These are phyloP conservation scores for Teleogryllus oceanicus DNA, from an alignment of 2,888 invertebrate genomes.

Conservation along the genomic window DNA sequence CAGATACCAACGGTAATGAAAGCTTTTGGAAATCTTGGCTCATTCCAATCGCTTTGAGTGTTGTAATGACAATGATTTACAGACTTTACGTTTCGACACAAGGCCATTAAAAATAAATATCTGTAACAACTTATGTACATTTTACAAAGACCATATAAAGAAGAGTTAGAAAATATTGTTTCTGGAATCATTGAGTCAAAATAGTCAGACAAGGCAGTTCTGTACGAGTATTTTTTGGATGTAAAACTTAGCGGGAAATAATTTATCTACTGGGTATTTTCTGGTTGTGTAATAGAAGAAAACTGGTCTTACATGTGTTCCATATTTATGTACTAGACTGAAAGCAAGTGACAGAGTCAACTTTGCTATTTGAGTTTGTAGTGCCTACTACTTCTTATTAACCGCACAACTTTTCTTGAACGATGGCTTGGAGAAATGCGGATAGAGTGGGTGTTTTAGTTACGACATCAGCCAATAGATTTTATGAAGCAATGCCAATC, in stretches of 20 bases:
- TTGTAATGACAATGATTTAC: slow-evolving; percentile 61
- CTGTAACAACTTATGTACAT: not conserved
- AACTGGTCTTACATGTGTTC: not conserved
- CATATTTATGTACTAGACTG: not conserved
- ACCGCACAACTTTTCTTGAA: no score
- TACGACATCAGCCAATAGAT: no score
- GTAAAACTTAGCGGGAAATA: not conserved
- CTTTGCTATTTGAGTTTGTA: not conserved
- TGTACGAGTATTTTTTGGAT: not conserved
- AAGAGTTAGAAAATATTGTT: not conserved
- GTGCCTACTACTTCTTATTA: no score
- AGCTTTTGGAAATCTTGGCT: slow-evolving; percentile 60
- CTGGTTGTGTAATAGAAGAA: not conserved
- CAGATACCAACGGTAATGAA: slow-evolving; percentile 40
- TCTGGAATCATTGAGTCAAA: not conserved
- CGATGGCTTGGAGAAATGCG: no score
- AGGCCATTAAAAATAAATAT: not conserved
- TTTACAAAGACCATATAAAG: not conserved
- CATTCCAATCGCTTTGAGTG: slow-evolving; percentile 60
- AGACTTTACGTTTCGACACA: slow-evolving; percentile 54
- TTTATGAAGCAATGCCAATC: no score
- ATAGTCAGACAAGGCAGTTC: no score
- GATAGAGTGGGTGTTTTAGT: no score
- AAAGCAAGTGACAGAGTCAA: not conserved
- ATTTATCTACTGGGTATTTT: not conserved